A percentile compares a stretch with the other conserved stretches of the same genome.
Evolutionary conservation across 1,140 invertebrate genomes (phyloP).

Genomic region (Scaptomyza hsui): DNA sequence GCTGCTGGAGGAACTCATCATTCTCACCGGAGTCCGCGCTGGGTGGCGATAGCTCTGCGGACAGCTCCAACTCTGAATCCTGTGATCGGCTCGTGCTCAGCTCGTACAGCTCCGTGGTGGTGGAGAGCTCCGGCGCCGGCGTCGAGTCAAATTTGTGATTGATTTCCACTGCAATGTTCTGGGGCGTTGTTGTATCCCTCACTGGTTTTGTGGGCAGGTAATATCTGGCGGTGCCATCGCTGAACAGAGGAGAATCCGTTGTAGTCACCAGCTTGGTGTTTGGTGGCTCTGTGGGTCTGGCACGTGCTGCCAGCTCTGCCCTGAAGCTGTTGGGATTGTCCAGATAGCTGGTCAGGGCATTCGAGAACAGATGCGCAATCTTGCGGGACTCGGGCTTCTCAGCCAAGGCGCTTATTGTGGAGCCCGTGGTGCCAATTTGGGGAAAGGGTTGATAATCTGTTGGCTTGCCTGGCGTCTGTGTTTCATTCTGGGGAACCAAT

Average conservation of each 20-base stretch:
- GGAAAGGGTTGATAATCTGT: conserved; percentile 64
- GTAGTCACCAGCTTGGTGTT: conserved; percentile 68
- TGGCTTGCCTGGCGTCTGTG: conserved; percentile 37
- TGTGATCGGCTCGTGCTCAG: conserved; percentile 56
- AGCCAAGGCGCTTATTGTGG: conserved; percentile 76
- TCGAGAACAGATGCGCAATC: conserved; percentile 92
- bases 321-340: conserved; percentile 92
- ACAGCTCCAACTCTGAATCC: conserved; percentile 62
- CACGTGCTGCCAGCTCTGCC: conserved; percentile 88
- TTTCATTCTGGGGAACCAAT: conserved; percentile 47
- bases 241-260: conserved; percentile 67
- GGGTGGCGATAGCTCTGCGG: conserved; percentile 66
- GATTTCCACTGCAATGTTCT: conserved; percentile 84
- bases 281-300: conserved; percentile 90
- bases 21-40: conserved; percentile 67
- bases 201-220: conserved; percentile 76
- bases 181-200: conserved; percentile 69
- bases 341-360: conserved; percentile 91
- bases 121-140: conserved; percentile 54
- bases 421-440: conserved; percentile 77
- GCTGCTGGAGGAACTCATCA: conserved; percentile 71
- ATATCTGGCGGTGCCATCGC: conserved; percentile 72
- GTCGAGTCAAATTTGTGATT: conserved; percentile 83
- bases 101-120: conserved; percentile 67
- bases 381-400: conserved; percentile 89